Conservation (phyloP, 2,113 vertebrate genomes). For the Genyomyrus donnyi region DNA sequence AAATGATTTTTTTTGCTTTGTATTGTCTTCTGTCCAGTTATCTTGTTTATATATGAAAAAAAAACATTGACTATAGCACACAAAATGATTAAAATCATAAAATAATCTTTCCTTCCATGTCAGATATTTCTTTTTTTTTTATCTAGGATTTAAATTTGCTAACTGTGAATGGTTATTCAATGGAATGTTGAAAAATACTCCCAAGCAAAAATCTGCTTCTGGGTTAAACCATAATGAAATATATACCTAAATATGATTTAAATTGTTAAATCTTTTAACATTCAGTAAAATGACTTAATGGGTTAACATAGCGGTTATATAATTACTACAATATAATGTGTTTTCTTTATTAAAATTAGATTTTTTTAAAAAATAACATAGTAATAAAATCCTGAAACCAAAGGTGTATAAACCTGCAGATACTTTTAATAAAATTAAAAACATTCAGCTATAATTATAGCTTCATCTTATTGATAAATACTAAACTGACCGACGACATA, state of each 20-base stretch:
- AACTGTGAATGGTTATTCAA: not conserved
- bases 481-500: not conserved
- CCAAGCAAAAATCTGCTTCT: not conserved
- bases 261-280: not conserved
- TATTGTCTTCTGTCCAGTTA: not conserved
- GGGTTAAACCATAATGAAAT: not conserved
- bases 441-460: not conserved
- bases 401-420: not conserved
- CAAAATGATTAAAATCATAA: not conserved
- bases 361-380: not conserved
- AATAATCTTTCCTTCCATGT: not conserved
- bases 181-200: not conserved
- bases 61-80: not conserved
- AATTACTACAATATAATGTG: not conserved
- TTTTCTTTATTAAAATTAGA: not conserved
- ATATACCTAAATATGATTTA: not conserved
- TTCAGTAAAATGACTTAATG: not conserved
- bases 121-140: not conserved
- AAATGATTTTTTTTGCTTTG: not conserved
- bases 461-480: not conserved
- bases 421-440: not conserved
- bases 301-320: not conserved
- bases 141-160: not conserved
- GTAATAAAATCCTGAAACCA: not conserved
- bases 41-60: not conserved